Base-by-base conservation (phyloP, 2,888 invertebrate species). In the Isotomurus palustris region DNA sequence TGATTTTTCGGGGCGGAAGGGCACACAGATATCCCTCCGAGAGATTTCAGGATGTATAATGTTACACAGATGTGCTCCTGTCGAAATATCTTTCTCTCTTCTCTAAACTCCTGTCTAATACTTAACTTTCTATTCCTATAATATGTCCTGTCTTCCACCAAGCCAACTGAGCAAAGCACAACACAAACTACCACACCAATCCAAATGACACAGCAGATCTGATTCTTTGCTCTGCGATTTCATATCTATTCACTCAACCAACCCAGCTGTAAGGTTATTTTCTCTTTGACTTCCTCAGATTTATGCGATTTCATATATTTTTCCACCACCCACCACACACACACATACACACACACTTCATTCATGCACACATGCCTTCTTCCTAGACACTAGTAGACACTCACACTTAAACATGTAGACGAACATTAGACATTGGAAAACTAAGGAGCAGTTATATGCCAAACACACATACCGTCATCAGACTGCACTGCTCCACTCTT, bases 51-150 rank as follows among this genome's bases (percentile, higher is more conserved):
- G 60, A 60, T 61, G 58, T 61, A 51, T 59, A 60, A 62, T 55
- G 51, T 56, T 53, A 57, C 61, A 56, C 66, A 66, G 66, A 62
- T 66, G 66, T 66, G 62, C 56, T 59, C 54, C 62, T 60, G 55
- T 56, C 51, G 25, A 48, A 45, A 53, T 48, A 53, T 38, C 48
- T 51, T 36, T 32, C n/a, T n/a, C n/a, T n/a, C n/a, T n/a, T n/a
- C 40, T 40, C 35, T 17, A 14, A 21, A 10, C 14, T 32, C 14
- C 35, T 12, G 35, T 14, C 14, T 32, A 10, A 12, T 53, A 32
- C 19, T 19, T 24, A 32, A 28, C 29, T 27, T 58, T 49, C 36
- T 25, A 35, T 40, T 53, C 53, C 41, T 56, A 38, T 51, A 59
- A 56, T 53, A 60, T 53, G 48, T 44, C 36, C 48, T 36, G 38